These are phyloP conservation scores for Protobothrops flavoviridis DNA, from an alignment of 2,113 vertebrate species.

Conservation along the genomic window DNA sequence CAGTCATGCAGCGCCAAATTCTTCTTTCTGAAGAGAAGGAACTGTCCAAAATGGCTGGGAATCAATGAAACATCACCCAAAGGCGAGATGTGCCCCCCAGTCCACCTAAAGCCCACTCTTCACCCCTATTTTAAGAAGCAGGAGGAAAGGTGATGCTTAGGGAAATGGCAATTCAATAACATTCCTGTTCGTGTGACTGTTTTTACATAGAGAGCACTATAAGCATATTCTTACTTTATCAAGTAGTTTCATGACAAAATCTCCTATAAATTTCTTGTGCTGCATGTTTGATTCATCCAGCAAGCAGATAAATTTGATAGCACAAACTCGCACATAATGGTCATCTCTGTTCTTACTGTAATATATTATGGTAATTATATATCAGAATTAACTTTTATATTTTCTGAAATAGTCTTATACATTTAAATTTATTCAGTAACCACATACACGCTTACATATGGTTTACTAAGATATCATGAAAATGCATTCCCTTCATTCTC, in stretches of 20 bases:
- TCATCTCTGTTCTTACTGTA: constrained; percentile 86
- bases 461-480: background rate
- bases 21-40: background rate
- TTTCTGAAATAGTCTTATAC: background rate
- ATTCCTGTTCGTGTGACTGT: background rate
- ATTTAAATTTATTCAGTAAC: background rate
- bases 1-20: background rate
- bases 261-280: constrained; percentile 81
- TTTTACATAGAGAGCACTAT: background rate
- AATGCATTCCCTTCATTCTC: background rate
- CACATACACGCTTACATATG: background rate
- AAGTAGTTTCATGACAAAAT: constrained; percentile 78
- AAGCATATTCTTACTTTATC: constrained; percentile 77
- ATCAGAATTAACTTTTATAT: background rate
- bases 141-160: background rate
- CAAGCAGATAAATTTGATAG: constrained; percentile 82
- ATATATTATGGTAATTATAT: constrained; percentile 37
- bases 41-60: background rate
- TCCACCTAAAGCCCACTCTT: background rate
- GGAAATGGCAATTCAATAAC: background rate
- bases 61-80: background rate
- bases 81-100: background rate
- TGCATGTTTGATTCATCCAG: constrained; percentile 75
- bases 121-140: background rate
- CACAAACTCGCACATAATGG: constrained; percentile 82